Conservation (phyloP, 2,888 invertebrate species). For the Tanypteryx hageni region DNA sequence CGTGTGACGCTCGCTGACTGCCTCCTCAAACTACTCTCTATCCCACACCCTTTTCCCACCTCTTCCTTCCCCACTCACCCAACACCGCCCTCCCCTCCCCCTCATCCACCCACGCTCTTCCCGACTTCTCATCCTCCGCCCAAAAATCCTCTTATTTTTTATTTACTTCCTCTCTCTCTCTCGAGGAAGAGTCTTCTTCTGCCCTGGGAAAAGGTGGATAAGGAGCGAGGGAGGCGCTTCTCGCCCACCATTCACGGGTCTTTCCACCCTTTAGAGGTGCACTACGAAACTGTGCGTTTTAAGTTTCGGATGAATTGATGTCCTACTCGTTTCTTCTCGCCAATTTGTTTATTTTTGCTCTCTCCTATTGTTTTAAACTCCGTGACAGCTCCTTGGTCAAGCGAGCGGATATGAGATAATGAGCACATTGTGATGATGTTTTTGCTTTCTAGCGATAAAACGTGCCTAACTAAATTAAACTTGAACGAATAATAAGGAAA, state of each 20-base stretch:
- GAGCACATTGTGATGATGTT: no score
- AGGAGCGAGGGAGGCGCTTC: background rate
- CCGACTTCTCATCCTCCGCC: background rate
- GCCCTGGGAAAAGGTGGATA: background rate
- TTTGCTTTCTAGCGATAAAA: no score
- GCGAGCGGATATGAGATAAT: no score
- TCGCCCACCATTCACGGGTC: background rate
- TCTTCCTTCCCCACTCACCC: background rate
- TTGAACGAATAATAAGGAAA: no score
- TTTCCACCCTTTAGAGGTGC: no score
- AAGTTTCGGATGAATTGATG: no score
- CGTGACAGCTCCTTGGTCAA: no score
- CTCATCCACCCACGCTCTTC: background rate
- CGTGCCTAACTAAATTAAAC: no score
- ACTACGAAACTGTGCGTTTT: no score
- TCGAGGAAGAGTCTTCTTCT: background rate
- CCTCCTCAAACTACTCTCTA: background rate
- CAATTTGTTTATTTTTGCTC: no score
- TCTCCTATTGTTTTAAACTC: no score
- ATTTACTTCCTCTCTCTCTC: background rate
- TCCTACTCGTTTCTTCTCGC: no score
- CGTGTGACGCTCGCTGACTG: background rate
- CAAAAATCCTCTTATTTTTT: background rate
- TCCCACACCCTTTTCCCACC: slow-evolving; percentile 10
- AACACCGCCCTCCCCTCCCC: background rate